Evolutionary conservation across 2,888 invertebrate genomes (phyloP).

Genomic region (Scaptodrosophila latifasciaeformis): DNA sequence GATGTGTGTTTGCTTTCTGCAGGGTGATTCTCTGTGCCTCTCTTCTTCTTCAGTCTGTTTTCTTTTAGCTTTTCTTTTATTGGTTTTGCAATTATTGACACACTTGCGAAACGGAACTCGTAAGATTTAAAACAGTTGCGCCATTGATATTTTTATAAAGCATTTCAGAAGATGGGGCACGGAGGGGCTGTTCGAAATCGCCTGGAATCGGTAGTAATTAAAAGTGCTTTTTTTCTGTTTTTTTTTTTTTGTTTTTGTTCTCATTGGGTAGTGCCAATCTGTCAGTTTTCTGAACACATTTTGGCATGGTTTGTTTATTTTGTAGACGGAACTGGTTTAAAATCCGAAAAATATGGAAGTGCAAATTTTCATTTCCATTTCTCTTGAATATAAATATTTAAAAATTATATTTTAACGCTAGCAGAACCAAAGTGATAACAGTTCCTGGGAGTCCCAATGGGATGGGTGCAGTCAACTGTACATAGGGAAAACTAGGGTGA

Average conservation of each 20-base stretch:
- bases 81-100: conserved; percentile 67
- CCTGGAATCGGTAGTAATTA: no score
- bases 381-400: conserved; percentile 59
- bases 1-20: conserved; percentile 23
- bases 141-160: conserved; percentile 10
- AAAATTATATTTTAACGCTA: no score
- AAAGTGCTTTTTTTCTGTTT: no score
- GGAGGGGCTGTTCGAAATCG: no score
- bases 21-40: conserved; percentile 17
- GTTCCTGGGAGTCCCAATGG: no score
- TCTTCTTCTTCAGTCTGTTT: conserved; percentile 35
- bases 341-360: conserved; percentile 28
- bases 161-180: no score
- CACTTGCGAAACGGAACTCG: conserved; percentile 45
- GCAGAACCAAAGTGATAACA: conserved; percentile 44
- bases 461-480: no score
- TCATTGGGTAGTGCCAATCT: no score
- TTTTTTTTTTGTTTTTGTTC: no score
- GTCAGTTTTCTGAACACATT: not conserved
- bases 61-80: no score
- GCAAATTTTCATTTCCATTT: conserved; percentile 35
- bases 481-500: conserved; percentile 67
- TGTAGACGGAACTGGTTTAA: conserved; percentile 26
- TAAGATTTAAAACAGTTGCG: conserved; percentile 38
- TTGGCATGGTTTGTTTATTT: not conserved